These are phyloP conservation scores for Eurypyga helias DNA, from an alignment of 2,113 vertebrate genomes.

Conservation along the genomic window DNA sequence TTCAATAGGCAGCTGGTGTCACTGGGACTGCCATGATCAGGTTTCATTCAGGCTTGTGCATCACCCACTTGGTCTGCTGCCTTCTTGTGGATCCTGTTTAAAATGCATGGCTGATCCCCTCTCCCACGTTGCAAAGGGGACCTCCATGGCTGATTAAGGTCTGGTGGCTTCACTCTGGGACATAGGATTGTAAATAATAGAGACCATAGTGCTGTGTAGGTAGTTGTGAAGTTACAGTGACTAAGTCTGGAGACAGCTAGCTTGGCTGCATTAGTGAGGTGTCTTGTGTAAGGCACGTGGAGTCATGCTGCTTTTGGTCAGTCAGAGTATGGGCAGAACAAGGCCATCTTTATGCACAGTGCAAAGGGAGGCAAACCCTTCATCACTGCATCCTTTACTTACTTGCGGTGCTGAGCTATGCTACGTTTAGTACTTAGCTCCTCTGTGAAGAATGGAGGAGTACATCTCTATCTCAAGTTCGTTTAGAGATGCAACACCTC, in stretches of 20 bases:
- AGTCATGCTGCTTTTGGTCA: not conserved
- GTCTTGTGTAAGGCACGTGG: not conserved
- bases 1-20: not conserved
- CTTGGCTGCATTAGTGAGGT: not conserved
- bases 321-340: not conserved
- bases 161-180: not conserved
- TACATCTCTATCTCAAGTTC: too few species aligned
- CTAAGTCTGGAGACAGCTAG: not conserved
- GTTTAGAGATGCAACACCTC: not conserved
- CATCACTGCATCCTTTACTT: not conserved
- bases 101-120: not conserved
- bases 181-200: not conserved
- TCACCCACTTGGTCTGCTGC: not conserved
- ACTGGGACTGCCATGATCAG: fast-evolving
- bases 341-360: not conserved
- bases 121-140: not conserved
- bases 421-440: not conserved
- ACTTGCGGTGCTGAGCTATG: not conserved
- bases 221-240: not conserved
- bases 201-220: not conserved
- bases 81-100: not conserved
- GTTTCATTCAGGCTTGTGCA: not conserved
- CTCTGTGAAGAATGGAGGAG: not conserved
- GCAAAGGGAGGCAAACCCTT: not conserved
- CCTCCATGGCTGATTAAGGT: not conserved